Evolutionary conservation across 2,888 invertebrate genomes (phyloP).

Genomic region (Biston stratarius): DNA sequence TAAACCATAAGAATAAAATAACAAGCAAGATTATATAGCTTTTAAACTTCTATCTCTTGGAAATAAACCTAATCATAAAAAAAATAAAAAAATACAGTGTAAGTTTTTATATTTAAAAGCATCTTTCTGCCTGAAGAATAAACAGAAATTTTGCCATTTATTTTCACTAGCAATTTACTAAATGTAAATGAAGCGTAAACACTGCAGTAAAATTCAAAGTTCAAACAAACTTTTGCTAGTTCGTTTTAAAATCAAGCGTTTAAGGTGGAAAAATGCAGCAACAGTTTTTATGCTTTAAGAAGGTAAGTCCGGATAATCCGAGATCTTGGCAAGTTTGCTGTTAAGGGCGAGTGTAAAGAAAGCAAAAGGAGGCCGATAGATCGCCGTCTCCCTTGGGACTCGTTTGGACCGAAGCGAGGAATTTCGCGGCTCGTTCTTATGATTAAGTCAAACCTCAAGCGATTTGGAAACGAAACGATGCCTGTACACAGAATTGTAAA

Average conservation of each 20-base stretch:
- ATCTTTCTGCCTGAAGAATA: conserved; percentile 7
- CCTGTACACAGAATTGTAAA: conserved; percentile 26
- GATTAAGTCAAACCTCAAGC: conserved; percentile 82
- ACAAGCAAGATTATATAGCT: no score
- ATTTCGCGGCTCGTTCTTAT: conserved; percentile 83
- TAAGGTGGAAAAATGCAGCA: conserved; percentile 60
- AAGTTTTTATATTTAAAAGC: background rate
- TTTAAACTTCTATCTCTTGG: no score
- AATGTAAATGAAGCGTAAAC: conserved; percentile 46
- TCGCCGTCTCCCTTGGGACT: conserved; percentile 70
- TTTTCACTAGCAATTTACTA: conserved; percentile 31
- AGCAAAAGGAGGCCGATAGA: conserved; percentile 69
- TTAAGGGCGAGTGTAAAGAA: conserved; percentile 50
- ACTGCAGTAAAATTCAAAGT: conserved; percentile 47
- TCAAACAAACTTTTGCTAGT: conserved; percentile 41
- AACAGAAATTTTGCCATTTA: conserved; percentile 5
- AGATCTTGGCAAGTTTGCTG: conserved; percentile 69
- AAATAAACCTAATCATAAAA: no score
- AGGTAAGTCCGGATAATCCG: conserved; percentile 62
- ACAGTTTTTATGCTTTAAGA: conserved; percentile 62
- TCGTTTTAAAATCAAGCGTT: conserved; percentile 53
- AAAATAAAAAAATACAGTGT: no score
- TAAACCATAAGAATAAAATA: no score
- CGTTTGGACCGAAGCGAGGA: conserved; percentile 74
- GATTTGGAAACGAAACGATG: conserved; percentile 64